phyloP scores from a whole-genome alignment of 2,888 invertebrate genomes.

The Limnephilus rhombicus region DNA sequence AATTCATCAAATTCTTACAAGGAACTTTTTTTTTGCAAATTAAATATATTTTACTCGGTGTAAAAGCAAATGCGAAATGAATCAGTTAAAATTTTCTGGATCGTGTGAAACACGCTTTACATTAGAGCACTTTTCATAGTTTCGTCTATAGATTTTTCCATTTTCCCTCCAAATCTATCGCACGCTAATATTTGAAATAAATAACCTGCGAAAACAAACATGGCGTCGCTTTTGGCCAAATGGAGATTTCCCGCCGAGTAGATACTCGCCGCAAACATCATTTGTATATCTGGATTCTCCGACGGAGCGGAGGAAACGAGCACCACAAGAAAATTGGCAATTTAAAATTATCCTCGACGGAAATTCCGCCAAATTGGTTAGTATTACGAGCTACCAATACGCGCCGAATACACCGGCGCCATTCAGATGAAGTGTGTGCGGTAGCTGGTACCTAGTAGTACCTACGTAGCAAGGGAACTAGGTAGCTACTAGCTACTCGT shows the following conservation, averaged over 20 bases:
- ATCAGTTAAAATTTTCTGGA: background rate
- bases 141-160: background rate
- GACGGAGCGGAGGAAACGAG: constrained; percentile 58
- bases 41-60: no score
- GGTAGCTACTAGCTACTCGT: background rate
- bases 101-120: background rate
- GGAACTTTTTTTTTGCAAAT: no score
- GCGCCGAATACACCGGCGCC: constrained; percentile 21
- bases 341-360: constrained; percentile 65
- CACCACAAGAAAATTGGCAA: constrained; percentile 65
- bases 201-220: constrained; percentile 26
- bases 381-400: constrained; percentile 61
- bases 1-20: no score
- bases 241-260: constrained; percentile 2
- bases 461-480: background rate
- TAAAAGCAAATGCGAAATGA: background rate
- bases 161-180: background rate
- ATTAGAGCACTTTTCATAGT: background rate
- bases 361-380: constrained; percentile 65
- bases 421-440: constrained; percentile 24
- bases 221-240: constrained; percentile 45
- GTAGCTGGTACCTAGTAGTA: background rate
- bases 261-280: constrained; percentile 26
- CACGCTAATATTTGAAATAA: background rate
- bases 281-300: constrained; percentile 19